These are phyloP conservation scores for Cloeon dipterum DNA, from an alignment of 2,888 invertebrate species.

Conservation along the genomic window DNA sequence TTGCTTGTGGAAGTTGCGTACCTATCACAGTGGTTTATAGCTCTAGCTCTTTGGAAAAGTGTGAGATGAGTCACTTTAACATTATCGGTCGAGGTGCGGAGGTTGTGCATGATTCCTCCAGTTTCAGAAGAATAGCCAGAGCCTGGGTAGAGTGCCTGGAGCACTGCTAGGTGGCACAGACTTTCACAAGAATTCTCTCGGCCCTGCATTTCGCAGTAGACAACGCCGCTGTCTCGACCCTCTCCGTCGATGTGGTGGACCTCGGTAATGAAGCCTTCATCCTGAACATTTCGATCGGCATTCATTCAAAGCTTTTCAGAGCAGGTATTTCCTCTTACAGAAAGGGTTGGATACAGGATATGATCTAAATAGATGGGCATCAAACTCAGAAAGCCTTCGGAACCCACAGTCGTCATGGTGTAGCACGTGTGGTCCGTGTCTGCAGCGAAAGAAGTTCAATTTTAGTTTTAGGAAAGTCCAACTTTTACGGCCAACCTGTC, in stretches of 20 bases:
- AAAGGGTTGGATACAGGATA: slow-evolving; percentile 60
- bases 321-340: too few relatives aligned
- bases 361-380: slow-evolving; percentile 82
- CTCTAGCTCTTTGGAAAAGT: background rate
- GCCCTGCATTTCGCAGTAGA: slow-evolving; percentile 91
- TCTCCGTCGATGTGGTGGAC: slow-evolving; percentile 77
- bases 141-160: slow-evolving; percentile 50
- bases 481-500: slow-evolving; percentile 43
- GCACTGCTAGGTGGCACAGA: slow-evolving; percentile 36
- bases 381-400: slow-evolving; percentile 68
- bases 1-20: slow-evolving; percentile 53
- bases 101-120: slow-evolving; percentile 65
- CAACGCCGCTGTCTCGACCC: slow-evolving; percentile 79
- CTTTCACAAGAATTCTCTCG: slow-evolving; percentile 59
- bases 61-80: slow-evolving; percentile 33
- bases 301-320: too few relatives aligned
- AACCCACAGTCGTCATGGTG: slow-evolving; percentile 68
- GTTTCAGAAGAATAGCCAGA: slow-evolving; percentile 69
- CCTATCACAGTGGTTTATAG: slow-evolving; percentile 24
- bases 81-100: slow-evolving; percentile 57
- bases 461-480: background rate
- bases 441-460: slow-evolving; percentile 9
- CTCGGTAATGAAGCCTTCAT: slow-evolving; percentile 65
- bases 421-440: slow-evolving; percentile 72
- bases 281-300: too few relatives aligned